phyloP scores from a whole-genome alignment of 2,888 invertebrate species.

The Melinaea menophilus region DNA sequence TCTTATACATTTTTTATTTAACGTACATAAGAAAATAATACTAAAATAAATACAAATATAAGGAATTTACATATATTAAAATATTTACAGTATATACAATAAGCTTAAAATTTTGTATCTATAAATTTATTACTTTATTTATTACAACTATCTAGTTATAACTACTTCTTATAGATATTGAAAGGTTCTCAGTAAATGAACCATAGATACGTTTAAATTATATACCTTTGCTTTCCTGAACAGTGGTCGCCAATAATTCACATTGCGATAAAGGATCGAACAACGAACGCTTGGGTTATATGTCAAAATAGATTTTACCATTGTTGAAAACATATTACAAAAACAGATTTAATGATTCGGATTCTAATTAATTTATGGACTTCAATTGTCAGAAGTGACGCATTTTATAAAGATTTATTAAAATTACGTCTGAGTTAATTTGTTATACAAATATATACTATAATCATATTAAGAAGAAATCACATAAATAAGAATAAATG shows the following conservation, averaged over 20 bases:
- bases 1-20: too few relatives aligned
- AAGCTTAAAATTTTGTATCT: too few relatives aligned
- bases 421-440: slow-evolving; percentile 7
- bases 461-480: too few relatives aligned
- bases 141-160: neutral
- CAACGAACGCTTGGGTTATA: slow-evolving; percentile 52
- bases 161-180: neutral
- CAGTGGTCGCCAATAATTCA: slow-evolving; percentile 66
- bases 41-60: too few relatives aligned
- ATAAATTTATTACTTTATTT: too few relatives aligned
- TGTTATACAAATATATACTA: too few relatives aligned
- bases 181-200: slow-evolving; percentile 9
- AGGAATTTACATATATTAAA: too few relatives aligned
- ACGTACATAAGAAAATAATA: too few relatives aligned
- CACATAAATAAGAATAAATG: too few relatives aligned
- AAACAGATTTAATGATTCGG: slow-evolving; percentile 26
- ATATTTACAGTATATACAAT: too few relatives aligned
- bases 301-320: slow-evolving; percentile 20
- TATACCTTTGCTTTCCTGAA: slow-evolving; percentile 42
- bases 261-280: slow-evolving; percentile 65
- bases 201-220: slow-evolving; percentile 38
- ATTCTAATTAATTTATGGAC: slow-evolving; percentile 33
- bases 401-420: neutral
- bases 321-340: slow-evolving; percentile 22
- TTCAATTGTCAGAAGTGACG: neutral